phyloP scores from a whole-genome alignment of 2,113 vertebrate species.

The Pseudopipra pipra region DNA sequence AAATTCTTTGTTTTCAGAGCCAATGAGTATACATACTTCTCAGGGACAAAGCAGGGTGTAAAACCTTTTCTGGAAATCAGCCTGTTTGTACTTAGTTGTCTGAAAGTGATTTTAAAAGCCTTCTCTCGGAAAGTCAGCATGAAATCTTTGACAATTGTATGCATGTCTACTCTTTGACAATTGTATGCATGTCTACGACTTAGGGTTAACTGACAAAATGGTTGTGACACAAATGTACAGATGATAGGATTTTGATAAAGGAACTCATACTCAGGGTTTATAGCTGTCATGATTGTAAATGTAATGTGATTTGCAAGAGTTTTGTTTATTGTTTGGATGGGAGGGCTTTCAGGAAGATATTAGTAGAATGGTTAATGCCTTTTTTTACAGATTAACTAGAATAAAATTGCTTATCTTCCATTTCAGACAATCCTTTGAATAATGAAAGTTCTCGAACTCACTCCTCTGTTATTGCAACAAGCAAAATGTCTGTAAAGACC shows the following conservation, averaged over 20 bases:
- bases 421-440: conserved; percentile 91
- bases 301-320: not conserved
- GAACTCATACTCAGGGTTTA: not conserved
- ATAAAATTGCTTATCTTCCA: conserved; percentile 44
- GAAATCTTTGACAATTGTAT: not conserved
- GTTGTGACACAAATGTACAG: not conserved
- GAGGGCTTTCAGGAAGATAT: not conserved
- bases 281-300: not conserved
- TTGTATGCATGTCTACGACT: not conserved
- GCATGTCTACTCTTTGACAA: not conserved
- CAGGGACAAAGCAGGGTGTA: not conserved
- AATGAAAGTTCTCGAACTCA: conserved; percentile 91
- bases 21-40: not conserved
- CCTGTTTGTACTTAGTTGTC: not conserved
- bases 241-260: not conserved
- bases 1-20: not conserved
- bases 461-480: conserved; percentile 87
- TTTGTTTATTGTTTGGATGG: not conserved
- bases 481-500: conserved; percentile 87
- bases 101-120: not conserved
- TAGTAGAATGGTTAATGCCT: not conserved
- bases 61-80: not conserved
- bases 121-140: not conserved
- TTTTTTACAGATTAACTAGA: not conserved
- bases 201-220: not conserved